Base-by-base conservation (phyloP, 1,140 invertebrate genomes). In the Bathynomus jamesi region DNA sequence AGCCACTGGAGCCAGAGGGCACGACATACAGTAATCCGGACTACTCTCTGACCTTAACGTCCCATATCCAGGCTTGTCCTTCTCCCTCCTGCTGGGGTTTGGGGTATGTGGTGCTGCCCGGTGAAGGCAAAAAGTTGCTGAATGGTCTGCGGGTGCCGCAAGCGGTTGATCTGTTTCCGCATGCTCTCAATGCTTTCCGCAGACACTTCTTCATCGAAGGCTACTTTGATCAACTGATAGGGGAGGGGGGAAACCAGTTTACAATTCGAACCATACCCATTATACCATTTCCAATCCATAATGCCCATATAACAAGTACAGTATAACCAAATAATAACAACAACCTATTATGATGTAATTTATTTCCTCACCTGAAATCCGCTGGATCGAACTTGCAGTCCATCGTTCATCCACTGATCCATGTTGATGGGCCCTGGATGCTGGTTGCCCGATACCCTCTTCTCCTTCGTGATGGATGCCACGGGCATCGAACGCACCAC, bases 121-220 rank as follows among this genome's bases (percentile, higher is more conserved):
- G 89, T 89, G 79, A 98, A 96, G 28, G 95, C 94, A 85, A 98
- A 98, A 80, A 96, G 91, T 81, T 93, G 87, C 80, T 93, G 90
- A 40, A 96, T 89, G 65, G 79, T 80, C 4, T 89, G 86, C n/a
- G 96, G 96, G 85, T 95, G 91, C 4, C 94, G 87, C 13, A 92
- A 86, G 76, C 93, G 90, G 77, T 91, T 89, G 28, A 98, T 83
- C 63, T 89, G 83, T 83, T 98, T 97, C 32, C 94, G 84, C 75
- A 99, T 89, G 1, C 85, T 86, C 80, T 98, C 96, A 53, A 96
- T 91, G 79, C 90, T 91, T 81, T 98, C 96, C 11, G 89, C 87
- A 24, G 89, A 91, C 8, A 98, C 96, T 83, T 98, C 95, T 81
- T 98, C 94, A 80, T 99, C 96, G 80, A 98, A 95, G 0, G 93